phyloP scores from a whole-genome alignment of 2,888 invertebrate genomes.

The Pseudococcus jackbeardsleyi region DNA sequence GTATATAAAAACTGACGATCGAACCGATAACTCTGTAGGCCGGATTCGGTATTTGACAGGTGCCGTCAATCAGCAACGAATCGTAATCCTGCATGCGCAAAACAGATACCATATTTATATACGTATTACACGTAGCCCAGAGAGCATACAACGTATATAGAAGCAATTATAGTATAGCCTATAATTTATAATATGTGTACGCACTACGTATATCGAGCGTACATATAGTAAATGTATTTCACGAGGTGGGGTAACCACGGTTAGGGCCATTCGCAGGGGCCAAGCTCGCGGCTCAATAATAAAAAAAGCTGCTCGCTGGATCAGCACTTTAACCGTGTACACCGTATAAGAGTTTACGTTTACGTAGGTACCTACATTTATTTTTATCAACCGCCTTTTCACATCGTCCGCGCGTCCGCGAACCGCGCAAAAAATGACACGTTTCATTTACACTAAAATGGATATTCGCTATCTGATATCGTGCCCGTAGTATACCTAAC shows the following conservation, averaged over 20 bases:
- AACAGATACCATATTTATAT: neutral
- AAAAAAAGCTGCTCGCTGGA: neutral
- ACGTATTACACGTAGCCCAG: no score
- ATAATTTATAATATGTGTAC: neutral
- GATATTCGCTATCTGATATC: constrained; percentile 18
- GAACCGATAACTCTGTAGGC: constrained; percentile 93
- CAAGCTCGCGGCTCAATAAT: neutral
- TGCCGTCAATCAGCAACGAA: constrained; percentile 85
- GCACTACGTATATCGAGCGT: neutral
- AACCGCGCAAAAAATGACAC: constrained; percentile 22
- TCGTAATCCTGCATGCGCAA: constrained; percentile 78
- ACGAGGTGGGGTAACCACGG: neutral
- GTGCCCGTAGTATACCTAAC: neutral
- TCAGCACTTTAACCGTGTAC: neutral
- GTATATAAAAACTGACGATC: constrained; percentile 95
- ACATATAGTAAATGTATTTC: neutral
- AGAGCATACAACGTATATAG: neutral
- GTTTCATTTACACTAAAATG: constrained; percentile 42
- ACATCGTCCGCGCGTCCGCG: neutral
- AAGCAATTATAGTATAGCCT: neutral
- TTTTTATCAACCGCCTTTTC: neutral
- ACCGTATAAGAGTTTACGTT: no score
- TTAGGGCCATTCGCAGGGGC: neutral
- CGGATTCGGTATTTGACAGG: constrained; percentile 89
- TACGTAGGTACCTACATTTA: neutral